Evolutionary conservation across 1,140 invertebrate genomes (phyloP).

Genomic region (Vollenhovia emeryi): DNA sequence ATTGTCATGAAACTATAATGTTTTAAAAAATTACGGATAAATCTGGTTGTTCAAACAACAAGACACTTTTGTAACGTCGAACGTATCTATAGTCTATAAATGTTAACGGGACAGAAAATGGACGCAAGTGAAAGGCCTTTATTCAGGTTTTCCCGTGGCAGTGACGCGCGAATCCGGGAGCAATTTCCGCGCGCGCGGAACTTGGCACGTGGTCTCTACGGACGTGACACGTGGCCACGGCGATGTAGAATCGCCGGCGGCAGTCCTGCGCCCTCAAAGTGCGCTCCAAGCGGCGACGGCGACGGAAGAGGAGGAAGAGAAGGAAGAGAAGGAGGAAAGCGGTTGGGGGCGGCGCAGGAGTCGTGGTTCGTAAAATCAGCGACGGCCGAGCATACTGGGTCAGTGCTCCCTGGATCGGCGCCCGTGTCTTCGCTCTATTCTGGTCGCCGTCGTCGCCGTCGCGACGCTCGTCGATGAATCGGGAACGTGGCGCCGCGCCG

Average conservation of each 20-base stretch:
- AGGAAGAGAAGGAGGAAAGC: background rate
- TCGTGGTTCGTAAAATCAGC: constrained; percentile 69
- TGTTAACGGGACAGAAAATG: background rate
- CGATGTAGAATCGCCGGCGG: constrained; percentile 40
- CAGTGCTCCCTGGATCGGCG: constrained; percentile 82
- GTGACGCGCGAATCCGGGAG: background rate
- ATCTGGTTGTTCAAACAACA: too few species aligned
- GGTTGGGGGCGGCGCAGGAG: constrained; percentile 29
- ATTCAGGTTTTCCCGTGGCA: background rate
- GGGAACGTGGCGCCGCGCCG: constrained; percentile 73
- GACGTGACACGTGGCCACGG: constrained; percentile 36
- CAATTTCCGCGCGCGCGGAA: background rate
- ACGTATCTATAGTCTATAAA: background rate
- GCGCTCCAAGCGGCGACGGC: constrained; percentile 10
- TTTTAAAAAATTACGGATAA: too few species aligned
- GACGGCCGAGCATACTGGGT: constrained; percentile 79
- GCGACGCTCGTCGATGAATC: constrained; percentile 67
- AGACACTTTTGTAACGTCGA: background rate
- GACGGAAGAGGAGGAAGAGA: too few species aligned
- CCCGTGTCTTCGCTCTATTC: constrained; percentile 79
- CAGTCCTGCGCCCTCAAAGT: constrained; percentile 54
- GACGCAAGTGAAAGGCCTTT: background rate
- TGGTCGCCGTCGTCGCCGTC: constrained; percentile 66
- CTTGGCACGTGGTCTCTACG: constrained; percentile 25
- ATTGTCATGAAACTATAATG: too few species aligned